A percentile compares a stretch with the other conserved stretches of the same genome.
Evolutionary conservation across 37 sponge, comb jelly and placozoan genomes (phyloP).

Genomic region (Geodia barretti): DNA sequence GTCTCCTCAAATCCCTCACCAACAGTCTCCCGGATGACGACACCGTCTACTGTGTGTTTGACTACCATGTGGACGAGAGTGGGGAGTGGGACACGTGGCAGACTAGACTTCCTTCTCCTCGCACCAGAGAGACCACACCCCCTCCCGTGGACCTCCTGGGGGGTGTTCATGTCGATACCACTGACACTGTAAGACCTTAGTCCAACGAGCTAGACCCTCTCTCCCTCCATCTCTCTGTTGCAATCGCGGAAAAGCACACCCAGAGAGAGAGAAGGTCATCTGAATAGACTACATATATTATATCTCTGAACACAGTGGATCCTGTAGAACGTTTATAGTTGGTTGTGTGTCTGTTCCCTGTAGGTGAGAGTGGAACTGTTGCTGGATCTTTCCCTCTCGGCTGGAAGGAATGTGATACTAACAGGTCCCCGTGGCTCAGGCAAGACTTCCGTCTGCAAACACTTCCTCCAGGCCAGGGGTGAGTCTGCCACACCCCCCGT

Average conservation of each 20-base stretch:
- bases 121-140: not conserved
- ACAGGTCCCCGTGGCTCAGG: slow-evolving; percentile 61
- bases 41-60: slow-evolving; percentile 81
- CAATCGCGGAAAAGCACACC: too few relatives aligned
- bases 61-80: slow-evolving; percentile 95
- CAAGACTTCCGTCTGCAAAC: slow-evolving; percentile 49
- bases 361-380: slow-evolving; percentile 61
- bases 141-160: slow-evolving; percentile 47
- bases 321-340: too few relatives aligned
- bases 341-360: too few relatives aligned
- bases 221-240: too few relatives aligned
- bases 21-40: slow-evolving; percentile 90
- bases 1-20: slow-evolving; percentile 78
- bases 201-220: too few relatives aligned
- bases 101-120: slow-evolving; percentile 29
- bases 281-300: too few relatives aligned
- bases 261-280: too few relatives aligned
- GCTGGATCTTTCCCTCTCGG: slow-evolving; percentile 51
- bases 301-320: too few relatives aligned
- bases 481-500: not conserved
- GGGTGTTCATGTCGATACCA: slow-evolving; percentile 58
- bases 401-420: slow-evolving; percentile 52
- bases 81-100: slow-evolving; percentile 96
- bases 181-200: slow-evolving; percentile 58
- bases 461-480: slow-evolving; percentile 80